Percentiles rank a stretch among this genome's conserved stretches.
phyloP scores from a whole-genome alignment of 2,888 invertebrate species.

The Horisme vitalbata region DNA sequence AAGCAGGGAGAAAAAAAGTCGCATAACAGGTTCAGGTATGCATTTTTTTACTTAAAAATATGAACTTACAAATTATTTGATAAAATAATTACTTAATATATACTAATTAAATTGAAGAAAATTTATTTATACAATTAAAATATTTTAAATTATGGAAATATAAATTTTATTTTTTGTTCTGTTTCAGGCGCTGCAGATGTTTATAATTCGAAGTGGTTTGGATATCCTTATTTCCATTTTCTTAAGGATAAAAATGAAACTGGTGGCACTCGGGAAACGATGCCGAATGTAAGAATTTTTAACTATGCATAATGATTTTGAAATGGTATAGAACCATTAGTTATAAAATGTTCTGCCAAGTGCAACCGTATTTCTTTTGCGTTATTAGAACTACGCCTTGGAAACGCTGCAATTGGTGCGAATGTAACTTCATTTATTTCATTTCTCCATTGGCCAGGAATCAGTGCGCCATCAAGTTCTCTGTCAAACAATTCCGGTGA shows the following conservation, averaged over 20 bases:
- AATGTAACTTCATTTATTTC: slow-evolving; percentile 12
- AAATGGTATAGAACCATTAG: slow-evolving; percentile 27
- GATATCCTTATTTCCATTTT: slow-evolving; percentile 22
- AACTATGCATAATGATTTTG: slow-evolving; percentile 28
- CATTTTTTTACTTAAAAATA: slow-evolving; percentile 13
- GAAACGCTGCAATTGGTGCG: slow-evolving; percentile 18
- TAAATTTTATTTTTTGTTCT: slow-evolving; percentile 13
- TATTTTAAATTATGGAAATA: slow-evolving; percentile 11
- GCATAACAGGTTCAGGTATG: slow-evolving; percentile 12
- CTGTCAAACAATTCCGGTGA: slow-evolving; percentile 32
- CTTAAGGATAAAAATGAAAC: slow-evolving; percentile 27
- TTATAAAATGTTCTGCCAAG: slow-evolving; percentile 32
- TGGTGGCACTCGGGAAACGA: slow-evolving; percentile 25
- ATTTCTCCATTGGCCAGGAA: slow-evolving; percentile 31
- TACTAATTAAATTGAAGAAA: slow-evolving; percentile 1
- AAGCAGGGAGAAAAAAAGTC: slow-evolving; percentile 12
- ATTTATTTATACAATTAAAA: slow-evolving; percentile 13
- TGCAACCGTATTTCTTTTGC: slow-evolving; percentile 34
- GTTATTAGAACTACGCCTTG: slow-evolving; percentile 22
- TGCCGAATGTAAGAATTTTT: slow-evolving; percentile 21
- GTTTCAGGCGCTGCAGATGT: slow-evolving; percentile 18
- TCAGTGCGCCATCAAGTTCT: slow-evolving; percentile 29
- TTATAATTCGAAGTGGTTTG: slow-evolving; percentile 28
- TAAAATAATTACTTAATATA: neutral
- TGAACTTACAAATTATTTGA: slow-evolving; percentile 9